Evolutionary conservation across 2,113 vertebrate genomes (phyloP).

Genomic region (Thalassoma bifasciatum): DNA sequence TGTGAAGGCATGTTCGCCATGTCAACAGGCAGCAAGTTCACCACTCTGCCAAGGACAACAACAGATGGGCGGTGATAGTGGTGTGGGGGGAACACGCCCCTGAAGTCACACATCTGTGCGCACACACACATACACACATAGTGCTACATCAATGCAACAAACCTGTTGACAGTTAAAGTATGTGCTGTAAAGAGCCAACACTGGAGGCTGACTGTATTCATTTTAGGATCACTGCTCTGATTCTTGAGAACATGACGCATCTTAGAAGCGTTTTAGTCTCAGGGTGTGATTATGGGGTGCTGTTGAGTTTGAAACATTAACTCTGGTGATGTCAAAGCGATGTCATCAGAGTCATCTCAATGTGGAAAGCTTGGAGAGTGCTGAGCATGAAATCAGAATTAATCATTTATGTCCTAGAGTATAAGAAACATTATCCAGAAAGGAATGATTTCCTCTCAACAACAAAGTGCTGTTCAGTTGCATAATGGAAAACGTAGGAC

Average conservation of each 20-base stretch:
- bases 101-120: slow-evolving; percentile 30
- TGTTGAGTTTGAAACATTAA: neutral
- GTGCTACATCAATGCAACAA: neutral
- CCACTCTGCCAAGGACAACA: slow-evolving; percentile 35
- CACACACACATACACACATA: slow-evolving; percentile 3
- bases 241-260: too few species aligned
- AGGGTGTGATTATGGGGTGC: neutral
- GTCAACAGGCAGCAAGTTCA: slow-evolving; percentile 28
- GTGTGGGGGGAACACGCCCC: neutral
- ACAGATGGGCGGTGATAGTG: slow-evolving; percentile 41
- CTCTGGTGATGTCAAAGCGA: slow-evolving; percentile 1
- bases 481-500: neutral
- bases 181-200: too few species aligned
- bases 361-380: too few species aligned
- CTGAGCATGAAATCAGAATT: too few species aligned
- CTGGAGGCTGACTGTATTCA: neutral
- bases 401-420: too few species aligned
- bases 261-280: neutral
- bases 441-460: neutral
- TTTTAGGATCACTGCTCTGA: neutral
- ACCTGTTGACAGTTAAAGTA: slow-evolving; percentile 15
- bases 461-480: neutral
- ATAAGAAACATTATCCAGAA: too few species aligned
- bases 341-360: neutral
- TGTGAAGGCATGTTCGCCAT: slow-evolving; percentile 36